phyloP scores from a whole-genome alignment of 53 echinoderm and acorn worm species.

The Glandiceps talaboti region DNA sequence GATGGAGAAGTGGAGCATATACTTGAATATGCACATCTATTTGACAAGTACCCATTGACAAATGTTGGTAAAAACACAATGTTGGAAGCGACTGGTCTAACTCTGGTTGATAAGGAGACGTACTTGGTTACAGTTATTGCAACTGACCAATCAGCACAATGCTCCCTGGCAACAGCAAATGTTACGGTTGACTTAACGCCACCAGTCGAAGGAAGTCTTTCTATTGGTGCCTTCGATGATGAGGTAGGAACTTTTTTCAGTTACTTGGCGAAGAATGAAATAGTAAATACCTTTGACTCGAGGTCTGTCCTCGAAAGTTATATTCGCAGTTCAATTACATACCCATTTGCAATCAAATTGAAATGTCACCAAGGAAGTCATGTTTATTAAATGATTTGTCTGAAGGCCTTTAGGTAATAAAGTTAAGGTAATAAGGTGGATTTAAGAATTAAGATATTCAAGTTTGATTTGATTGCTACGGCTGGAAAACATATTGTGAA shows the following conservation, averaged over 20 bases:
- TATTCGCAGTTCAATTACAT: too few species aligned
- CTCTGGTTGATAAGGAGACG: not conserved
- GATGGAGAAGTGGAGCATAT: not conserved
- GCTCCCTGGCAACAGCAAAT: not conserved
- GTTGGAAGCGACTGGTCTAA: not conserved
- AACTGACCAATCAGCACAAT: not conserved
- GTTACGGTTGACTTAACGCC: conserved; percentile 36
- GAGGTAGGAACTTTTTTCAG: not conserved
- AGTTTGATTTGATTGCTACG: too few species aligned
- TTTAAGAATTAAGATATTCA: too few species aligned
- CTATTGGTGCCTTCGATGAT: conserved; percentile 10
- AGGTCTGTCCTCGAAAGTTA: too few species aligned
- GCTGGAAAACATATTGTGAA: too few species aligned
- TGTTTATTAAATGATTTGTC: too few species aligned
- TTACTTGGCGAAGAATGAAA: too few species aligned
- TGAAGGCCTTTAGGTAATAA: too few species aligned
- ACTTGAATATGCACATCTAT: not conserved
- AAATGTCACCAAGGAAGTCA: too few species aligned
- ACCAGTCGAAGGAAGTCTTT: conserved; percentile 23
- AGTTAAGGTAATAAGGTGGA: too few species aligned
- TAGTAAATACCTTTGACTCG: too few species aligned
- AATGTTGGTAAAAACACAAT: conserved; percentile 23
- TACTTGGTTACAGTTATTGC: not conserved
- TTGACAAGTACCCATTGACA: not conserved
- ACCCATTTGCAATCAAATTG: too few species aligned